Conservation (phyloP, 2,888 invertebrate species). For the Drosophila affinis region DNA sequence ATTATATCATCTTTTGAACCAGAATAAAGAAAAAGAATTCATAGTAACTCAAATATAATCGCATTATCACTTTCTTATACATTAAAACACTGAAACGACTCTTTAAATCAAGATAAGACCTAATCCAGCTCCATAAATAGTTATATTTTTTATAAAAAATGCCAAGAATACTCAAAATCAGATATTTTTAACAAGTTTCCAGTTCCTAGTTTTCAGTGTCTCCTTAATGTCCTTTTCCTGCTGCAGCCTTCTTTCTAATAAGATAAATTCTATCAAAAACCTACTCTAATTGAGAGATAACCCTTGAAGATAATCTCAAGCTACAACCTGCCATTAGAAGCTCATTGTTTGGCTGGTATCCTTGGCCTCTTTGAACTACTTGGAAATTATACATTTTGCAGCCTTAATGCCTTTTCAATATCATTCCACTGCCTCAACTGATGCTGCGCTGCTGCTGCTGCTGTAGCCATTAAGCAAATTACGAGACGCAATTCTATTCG, state of each 20-base stretch:
- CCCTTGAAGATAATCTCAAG: neutral
- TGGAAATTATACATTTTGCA: constrained; percentile 20
- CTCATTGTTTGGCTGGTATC: constrained; percentile 23
- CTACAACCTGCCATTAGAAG: constrained; percentile 28
- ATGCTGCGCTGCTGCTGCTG: constrained; percentile 52
- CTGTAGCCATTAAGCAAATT: constrained; percentile 71
- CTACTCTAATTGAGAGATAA: neutral
- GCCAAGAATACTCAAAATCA: too few species aligned
- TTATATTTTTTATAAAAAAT: too few species aligned
- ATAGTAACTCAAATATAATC: too few species aligned
- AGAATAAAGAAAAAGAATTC: neutral
- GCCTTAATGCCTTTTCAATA: constrained; percentile 58
- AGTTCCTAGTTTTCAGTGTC: neutral
- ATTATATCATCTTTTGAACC: neutral
- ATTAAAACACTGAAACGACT: too few species aligned
- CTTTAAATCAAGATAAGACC: too few species aligned
- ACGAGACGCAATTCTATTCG: constrained; percentile 46
- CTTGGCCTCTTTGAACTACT: constrained; percentile 15
- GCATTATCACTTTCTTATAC: too few species aligned
- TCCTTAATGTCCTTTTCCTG: neutral
- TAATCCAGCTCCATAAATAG: too few species aligned
- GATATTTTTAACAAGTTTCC: too few species aligned
- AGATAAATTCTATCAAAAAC: neutral
- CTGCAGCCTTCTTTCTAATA: neutral
- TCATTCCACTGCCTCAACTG: constrained; percentile 53